A percentile compares a stretch with the other conserved stretches of the same genome.
These are phyloP conservation scores for Argyrosomus regius DNA, from an alignment of 2,797 vertebrate species.

Conservation along the genomic window DNA sequence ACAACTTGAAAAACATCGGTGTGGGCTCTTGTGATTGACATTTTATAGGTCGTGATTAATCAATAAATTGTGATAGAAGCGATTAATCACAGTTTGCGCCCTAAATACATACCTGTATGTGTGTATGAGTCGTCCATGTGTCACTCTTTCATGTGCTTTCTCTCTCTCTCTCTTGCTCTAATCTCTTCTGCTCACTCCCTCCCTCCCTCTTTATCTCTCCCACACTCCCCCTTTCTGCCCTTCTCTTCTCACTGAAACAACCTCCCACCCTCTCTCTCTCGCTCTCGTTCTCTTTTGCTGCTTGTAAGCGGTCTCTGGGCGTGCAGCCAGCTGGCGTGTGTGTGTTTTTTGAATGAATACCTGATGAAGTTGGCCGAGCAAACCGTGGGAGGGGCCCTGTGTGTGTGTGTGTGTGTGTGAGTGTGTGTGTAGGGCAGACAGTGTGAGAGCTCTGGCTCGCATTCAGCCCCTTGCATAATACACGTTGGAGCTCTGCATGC, in stretches of 20 bases:
- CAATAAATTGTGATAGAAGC: not conserved
- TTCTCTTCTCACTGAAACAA: constrained; percentile 78
- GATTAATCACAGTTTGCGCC: not conserved
- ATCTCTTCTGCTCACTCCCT: constrained; percentile 60
- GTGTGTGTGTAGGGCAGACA: constrained; percentile 61
- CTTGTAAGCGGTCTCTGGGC: constrained; percentile 81
- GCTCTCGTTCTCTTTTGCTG: constrained; percentile 71
- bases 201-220: constrained; percentile 56
- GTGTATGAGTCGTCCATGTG: constrained; percentile 51
- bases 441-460: constrained; percentile 83
- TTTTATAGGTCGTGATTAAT: not conserved
- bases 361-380: constrained; percentile 91
- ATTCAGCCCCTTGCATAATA: constrained; percentile 87
- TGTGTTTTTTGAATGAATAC: constrained; percentile 92
- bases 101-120: constrained; percentile 26
- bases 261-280: constrained; percentile 54
- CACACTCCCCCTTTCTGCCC: constrained; percentile 69
- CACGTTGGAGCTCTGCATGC: constrained; percentile 84
- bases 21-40: not conserved
- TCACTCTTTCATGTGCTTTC: constrained; percentile 51
- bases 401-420: constrained; percentile 55
- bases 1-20: not conserved
- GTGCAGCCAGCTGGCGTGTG: constrained; percentile 84
- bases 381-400: constrained; percentile 74
- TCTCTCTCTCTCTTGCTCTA: constrained; percentile 44